Evolutionary conservation across 2,113 vertebrate species (phyloP).

Genomic region (Phyllostomus discolor): DNA sequence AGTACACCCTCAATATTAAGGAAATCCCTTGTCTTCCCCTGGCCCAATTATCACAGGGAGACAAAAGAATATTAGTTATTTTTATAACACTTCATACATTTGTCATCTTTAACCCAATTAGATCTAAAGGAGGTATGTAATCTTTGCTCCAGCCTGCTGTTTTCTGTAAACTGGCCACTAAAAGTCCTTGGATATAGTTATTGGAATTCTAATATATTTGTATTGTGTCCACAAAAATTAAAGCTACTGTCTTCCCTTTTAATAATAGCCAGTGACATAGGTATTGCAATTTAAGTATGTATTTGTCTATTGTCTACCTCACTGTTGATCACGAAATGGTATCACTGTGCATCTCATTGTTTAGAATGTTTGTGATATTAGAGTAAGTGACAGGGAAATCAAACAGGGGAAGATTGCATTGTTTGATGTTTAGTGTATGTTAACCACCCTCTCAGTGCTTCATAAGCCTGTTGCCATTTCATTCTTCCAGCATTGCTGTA

Average conservation of each 20-base stretch:
- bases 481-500: background rate
- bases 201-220: background rate
- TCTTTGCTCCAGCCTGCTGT: background rate
- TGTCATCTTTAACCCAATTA: background rate
- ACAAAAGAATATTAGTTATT: background rate
- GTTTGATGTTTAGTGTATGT: background rate
- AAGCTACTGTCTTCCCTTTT: background rate
- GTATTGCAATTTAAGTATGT: background rate
- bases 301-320: background rate
- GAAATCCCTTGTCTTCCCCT: background rate
- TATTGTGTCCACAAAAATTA: background rate
- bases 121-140: background rate
- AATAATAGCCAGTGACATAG: background rate
- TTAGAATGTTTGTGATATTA: background rate
- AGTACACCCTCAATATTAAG: background rate
- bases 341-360: background rate
- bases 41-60: background rate
- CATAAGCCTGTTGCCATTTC: background rate
- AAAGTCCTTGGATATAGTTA: background rate
- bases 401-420: background rate
- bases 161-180: background rate
- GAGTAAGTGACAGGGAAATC: background rate
- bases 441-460: background rate
- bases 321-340: background rate
- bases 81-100: background rate